Percentiles rank a stretch among this genome's conserved stretches.
Conservation (phyloP, 2,113 vertebrate genomes). For the Cephalopterus ornatus region DNA sequence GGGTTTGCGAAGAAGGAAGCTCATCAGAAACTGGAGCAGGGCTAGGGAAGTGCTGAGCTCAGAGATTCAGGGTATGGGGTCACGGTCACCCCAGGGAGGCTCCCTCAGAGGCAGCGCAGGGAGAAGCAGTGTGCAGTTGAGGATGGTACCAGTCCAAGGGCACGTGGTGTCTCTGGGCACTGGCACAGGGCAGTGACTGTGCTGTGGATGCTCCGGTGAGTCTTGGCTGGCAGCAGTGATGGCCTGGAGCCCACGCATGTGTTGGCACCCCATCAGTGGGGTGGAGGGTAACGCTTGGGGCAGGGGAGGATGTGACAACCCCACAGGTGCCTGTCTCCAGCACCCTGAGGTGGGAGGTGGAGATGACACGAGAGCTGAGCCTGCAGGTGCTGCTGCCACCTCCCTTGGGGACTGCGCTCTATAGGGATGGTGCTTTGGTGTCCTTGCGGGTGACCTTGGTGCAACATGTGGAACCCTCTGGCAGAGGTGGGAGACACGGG, state of each 20-base stretch:
- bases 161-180: neutral
- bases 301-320: neutral
- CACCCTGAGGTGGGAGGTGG: too few relatives aligned
- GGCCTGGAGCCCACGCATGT: accelerated
- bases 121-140: accelerated
- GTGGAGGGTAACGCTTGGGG: neutral
- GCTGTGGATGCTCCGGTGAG: neutral
- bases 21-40: neutral
- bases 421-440: neutral
- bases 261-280: accelerated
- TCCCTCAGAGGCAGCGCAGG: neutral
- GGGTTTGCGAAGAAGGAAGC: neutral
- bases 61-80: neutral
- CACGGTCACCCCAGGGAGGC: accelerated
- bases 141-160: neutral
- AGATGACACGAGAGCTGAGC: neutral
- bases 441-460: accelerated
- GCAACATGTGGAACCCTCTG: accelerated
- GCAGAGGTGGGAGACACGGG: neutral
- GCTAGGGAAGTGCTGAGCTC: neutral
- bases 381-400: neutral
- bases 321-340: accelerated
- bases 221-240: accelerated
- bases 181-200: accelerated
- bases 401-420: accelerated